Conservation (phyloP, 2,113 vertebrate genomes). For the Malurus melanocephalus region DNA sequence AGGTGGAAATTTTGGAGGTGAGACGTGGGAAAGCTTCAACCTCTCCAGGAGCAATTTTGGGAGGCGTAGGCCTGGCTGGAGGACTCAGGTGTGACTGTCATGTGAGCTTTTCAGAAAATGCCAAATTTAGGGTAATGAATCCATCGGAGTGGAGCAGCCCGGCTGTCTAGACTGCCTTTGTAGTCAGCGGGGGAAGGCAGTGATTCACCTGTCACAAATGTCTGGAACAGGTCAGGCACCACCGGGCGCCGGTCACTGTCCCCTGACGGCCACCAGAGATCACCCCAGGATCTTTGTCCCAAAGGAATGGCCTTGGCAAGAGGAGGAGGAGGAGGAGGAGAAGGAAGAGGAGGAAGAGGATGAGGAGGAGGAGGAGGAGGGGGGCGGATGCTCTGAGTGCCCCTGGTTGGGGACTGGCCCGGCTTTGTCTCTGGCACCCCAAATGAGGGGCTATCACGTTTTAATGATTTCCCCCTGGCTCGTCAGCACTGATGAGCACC, state of each 20-base stretch:
- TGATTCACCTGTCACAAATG: slow-evolving; percentile 27
- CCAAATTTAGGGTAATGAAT: slow-evolving; percentile 44
- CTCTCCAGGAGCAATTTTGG: neutral
- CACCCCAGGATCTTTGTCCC: no score
- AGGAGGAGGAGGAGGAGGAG: no score
- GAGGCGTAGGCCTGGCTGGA: neutral
- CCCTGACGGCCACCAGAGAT: no score
- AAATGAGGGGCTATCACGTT: neutral
- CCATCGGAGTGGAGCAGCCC: slow-evolving; percentile 30
- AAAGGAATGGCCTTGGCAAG: neutral
- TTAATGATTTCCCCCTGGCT: slow-evolving; percentile 21
- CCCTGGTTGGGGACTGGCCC: neutral
- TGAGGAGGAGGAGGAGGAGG: no score
- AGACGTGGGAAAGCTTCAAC: neutral
- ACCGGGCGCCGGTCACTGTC: accelerated
- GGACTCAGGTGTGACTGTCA: neutral
- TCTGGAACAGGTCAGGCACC: slow-evolving; percentile 14
- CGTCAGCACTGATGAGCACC: neutral
- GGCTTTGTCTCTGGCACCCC: no score
- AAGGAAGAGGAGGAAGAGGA: no score
- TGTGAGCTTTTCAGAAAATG: neutral
- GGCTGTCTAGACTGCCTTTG: slow-evolving; percentile 56
- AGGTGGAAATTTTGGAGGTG: neutral
- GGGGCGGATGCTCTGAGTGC: neutral
- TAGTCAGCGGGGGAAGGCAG: slow-evolving; percentile 31